Base-by-base conservation (phyloP, 30 jellyfish, hydroid and myxozoan species). In the Aurelia sp. region DNA sequence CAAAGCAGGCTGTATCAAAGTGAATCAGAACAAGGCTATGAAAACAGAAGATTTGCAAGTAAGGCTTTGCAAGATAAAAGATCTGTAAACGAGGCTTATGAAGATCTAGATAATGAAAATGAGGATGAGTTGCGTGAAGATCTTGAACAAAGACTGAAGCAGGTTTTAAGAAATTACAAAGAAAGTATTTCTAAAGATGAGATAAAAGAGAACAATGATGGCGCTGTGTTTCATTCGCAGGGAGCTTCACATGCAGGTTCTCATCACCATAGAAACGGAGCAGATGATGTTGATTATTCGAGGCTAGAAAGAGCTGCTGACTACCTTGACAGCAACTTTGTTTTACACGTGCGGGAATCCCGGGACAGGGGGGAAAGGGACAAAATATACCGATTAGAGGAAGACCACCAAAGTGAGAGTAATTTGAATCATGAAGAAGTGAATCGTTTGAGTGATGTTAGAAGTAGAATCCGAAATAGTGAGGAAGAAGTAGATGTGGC, bases 221-320 rank as follows among this genome's bases (percentile, higher is more conserved):
- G 15, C 55, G 13, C 5, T n/a, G 69, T 18, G 33, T 59, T 21
- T 27, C 5, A 69, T 21, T 69, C 62, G 20, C 80, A 4, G 17
- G 80, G 35, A 10, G 31, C 22, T 22, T 21, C 80, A 22, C 27
- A 33, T 24, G 30, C 80, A 69, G 80, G 80, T 69, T 12, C 20
- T 17, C 38, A 69, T 69, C 80, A 69, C 80, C 33, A 69, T 69
- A 24, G 80, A 0, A 27, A 69, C 80, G 62, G 19, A 33, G 61
- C 52, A 27, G 80, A 69, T 69, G 62, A 27, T 59, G 69, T 13
- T 21, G 69, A 59, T 59, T n/a, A 21, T 21, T 59, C 69, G 69
- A 59, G 33, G 33, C 33, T 59, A 12, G 69, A 59, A 59, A 30
- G 69, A 21, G 69, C 69, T 4, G 69, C 69, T 21, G 69, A 59